Percentiles rank a stretch among this genome's conserved stretches.
These are phyloP conservation scores for Agrotis puta DNA, from an alignment of 2,888 invertebrate species.

Conservation along the genomic window DNA sequence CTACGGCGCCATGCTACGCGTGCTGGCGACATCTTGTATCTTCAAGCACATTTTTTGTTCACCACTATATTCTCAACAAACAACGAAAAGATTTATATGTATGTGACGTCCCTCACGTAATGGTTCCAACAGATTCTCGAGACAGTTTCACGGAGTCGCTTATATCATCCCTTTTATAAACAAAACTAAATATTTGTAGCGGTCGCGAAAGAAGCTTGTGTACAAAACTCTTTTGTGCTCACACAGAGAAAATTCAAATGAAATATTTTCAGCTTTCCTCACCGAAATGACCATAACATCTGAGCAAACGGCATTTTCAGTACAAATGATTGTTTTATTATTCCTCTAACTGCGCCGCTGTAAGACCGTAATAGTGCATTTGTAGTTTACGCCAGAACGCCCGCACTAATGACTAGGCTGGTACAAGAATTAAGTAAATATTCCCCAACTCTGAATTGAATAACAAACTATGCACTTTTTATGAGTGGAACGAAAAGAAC, in stretches of 20 bases:
- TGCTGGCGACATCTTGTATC: constrained; percentile 38
- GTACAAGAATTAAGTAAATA: constrained; percentile 52
- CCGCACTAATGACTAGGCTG: constrained; percentile 55
- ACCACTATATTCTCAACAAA: constrained; percentile 41
- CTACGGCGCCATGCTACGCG: no score
- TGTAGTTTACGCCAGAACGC: constrained; percentile 49
- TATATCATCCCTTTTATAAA: constrained; percentile 18
- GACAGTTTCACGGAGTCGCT: constrained; percentile 11
- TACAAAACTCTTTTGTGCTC: constrained; percentile 5
- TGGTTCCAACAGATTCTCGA: constrained; percentile 21
- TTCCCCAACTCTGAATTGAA: constrained; percentile 20
- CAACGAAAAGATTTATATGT: constrained; percentile 51
- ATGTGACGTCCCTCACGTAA: constrained; percentile 30
- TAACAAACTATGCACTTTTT: constrained; percentile 24
- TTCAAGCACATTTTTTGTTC: constrained; percentile 46
- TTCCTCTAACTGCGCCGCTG: constrained; percentile 46
- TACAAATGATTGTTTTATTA: constrained; percentile 61
- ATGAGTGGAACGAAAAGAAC: no score
- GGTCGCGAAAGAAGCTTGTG: constrained; percentile 8
- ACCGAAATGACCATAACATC: constrained; percentile 37
- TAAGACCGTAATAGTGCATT: constrained; percentile 54
- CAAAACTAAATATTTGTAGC: constrained; percentile 9
- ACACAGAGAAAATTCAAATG: constrained; percentile 13
- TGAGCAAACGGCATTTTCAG: constrained; percentile 48
- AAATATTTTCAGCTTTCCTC: constrained; percentile 33